Conservation (phyloP, 2,113 vertebrate genomes). For the Hemichromis elongatus region DNA sequence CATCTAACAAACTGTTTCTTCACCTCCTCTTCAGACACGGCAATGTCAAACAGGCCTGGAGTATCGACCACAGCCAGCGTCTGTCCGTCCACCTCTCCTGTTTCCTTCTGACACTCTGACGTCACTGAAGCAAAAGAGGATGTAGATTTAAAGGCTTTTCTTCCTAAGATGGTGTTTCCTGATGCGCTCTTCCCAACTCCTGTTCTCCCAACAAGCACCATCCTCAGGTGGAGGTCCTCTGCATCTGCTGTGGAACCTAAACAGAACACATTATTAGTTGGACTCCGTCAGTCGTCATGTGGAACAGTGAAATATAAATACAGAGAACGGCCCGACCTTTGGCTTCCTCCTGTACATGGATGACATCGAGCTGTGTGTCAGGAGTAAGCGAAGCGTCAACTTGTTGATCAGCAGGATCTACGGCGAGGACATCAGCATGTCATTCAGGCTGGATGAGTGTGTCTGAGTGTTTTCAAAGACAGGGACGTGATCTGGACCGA, state of each 20-base stretch:
- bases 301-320: background rate
- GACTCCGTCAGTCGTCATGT: fast-evolving
- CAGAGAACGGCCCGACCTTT: background rate
- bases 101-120: background rate
- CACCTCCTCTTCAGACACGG: background rate
- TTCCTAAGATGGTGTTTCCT: background rate
- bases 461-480: background rate
- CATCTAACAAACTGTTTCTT: background rate
- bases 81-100: background rate
- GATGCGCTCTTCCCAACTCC: background rate
- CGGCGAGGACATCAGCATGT: background rate
- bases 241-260: background rate
- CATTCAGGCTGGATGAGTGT: background rate
- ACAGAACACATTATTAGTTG: background rate
- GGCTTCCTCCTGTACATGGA: background rate
- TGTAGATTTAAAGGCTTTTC: background rate
- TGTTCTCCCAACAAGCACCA: background rate
- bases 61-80: background rate
- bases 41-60: background rate
- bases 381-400: background rate
- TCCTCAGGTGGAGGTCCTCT: background rate
- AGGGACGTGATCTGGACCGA: background rate
- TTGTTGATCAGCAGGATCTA: background rate
- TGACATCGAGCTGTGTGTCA: background rate
- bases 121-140: background rate